A percentile compares a stretch with the other conserved stretches of the same genome.
Evolutionary conservation across 2,113 vertebrate species (phyloP).

Genomic region (Cebus imitator): DNA sequence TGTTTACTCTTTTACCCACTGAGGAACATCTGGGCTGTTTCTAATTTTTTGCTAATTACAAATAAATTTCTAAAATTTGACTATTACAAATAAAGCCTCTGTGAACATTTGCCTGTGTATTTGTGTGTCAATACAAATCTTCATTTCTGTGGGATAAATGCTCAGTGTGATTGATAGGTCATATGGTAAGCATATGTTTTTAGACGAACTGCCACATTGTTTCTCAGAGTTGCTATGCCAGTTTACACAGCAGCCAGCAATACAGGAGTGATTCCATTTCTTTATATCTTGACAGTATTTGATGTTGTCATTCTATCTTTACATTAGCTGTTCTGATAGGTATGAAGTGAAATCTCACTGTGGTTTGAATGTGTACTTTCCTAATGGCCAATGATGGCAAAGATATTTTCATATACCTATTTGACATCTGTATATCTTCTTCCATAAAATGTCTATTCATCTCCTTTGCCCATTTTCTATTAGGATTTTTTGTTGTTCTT

Average conservation of each 20-base stretch:
- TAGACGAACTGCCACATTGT: background rate
- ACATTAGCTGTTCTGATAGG: background rate
- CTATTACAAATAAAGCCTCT: background rate
- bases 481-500: background rate
- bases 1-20: background rate
- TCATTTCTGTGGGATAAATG: background rate
- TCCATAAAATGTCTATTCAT: background rate
- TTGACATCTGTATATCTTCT: background rate
- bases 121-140: background rate
- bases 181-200: background rate
- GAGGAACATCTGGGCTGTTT: background rate
- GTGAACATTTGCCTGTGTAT: background rate
- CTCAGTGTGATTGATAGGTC: background rate
- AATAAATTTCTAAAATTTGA: background rate
- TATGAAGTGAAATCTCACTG: background rate
- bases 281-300: background rate
- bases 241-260: background rate
- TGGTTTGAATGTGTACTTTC: background rate
- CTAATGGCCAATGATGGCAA: background rate
- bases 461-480: conserved; percentile 22
- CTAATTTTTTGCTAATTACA: background rate
- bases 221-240: background rate
- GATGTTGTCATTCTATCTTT: background rate
- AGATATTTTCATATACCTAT: background rate
- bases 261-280: background rate